Base-by-base conservation (phyloP, 1,140 invertebrate genomes). In the Nasonia giraulti region DNA sequence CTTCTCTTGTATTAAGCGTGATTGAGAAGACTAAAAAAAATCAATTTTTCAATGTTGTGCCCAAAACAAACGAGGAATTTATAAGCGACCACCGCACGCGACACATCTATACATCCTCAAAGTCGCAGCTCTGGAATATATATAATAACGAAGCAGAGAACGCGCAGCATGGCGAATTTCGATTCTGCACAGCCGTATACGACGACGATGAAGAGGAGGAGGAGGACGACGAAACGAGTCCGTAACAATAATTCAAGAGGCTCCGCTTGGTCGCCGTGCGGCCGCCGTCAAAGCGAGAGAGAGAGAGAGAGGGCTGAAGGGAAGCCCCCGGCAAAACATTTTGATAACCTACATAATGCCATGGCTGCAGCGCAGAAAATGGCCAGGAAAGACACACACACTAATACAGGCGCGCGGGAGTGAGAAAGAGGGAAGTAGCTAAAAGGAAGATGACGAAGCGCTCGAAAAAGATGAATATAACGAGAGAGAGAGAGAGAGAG, bases 331-430 rank as follows among this genome's bases (percentile, higher is more conserved):
- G 81, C 80, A 69, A 84, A 82, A 84, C 66, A 86, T 81, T 86
- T 84, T 76, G 85, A 84, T 86, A 86, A 84, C 82, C 83, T 74
- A 84, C 50, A 80, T 74, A 78, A 83, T 77, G n/a, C 33, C 37
- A 27, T n/a, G 47, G 71, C 68, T 81, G 14, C 11, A 17, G 33
- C 62, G 44, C 40, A n/a, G 79, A 81, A 80, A 80, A 80, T 66
- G 40, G 79, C 50, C 31, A 14, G 37, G 10, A 27, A 27, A 40
- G 31, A 80, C 55, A 80, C 27, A n/a, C 23, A n/a, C 23, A 17
- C 7, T n/a, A 23, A 55, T 20, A 62, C 33, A 11, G 77, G 77
- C 14, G 11, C 37, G 75, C 20, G 17, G 23, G 8, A 27, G 37
- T 55, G 33, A 37, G 33, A 37, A 6, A 37, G 33, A 37, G 5